Evolutionary conservation across 2,113 vertebrate genomes (phyloP).

Genomic region (Syngnathus typhle): DNA sequence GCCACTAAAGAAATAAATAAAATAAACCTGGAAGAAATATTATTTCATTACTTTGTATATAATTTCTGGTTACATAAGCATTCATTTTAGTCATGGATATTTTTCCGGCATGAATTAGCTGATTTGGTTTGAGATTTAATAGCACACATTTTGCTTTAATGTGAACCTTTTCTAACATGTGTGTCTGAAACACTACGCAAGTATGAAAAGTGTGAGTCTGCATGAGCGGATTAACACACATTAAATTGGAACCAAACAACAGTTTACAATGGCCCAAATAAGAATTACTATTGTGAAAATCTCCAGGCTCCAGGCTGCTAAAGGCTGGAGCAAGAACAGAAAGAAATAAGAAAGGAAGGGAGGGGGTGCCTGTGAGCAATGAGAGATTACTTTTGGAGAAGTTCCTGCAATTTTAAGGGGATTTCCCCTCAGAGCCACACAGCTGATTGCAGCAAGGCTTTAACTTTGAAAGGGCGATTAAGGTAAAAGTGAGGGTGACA

Average conservation of each 20-base stretch:
- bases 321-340: background rate
- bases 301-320: background rate
- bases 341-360: slow-evolving; percentile 15
- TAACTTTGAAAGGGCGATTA: slow-evolving; percentile 40
- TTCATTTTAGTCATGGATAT: background rate
- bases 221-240: background rate
- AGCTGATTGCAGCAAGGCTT: slow-evolving; percentile 52
- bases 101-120: background rate
- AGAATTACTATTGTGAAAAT: background rate
- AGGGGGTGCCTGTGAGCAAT: slow-evolving; percentile 19
- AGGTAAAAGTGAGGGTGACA: slow-evolving; percentile 15
- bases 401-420: slow-evolving; percentile 56
- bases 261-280: background rate
- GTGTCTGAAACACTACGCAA: background rate
- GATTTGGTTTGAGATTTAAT: background rate
- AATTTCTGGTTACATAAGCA: background rate
- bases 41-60: no score
- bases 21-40: background rate
- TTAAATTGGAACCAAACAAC: background rate
- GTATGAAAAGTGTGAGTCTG: background rate
- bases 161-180: background rate
- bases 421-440: slow-evolving; percentile 51
- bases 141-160: background rate
- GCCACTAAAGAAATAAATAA: background rate
- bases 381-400: slow-evolving; percentile 38